phyloP scores from a whole-genome alignment of 2,888 invertebrate genomes.

The Dynastes maya region DNA sequence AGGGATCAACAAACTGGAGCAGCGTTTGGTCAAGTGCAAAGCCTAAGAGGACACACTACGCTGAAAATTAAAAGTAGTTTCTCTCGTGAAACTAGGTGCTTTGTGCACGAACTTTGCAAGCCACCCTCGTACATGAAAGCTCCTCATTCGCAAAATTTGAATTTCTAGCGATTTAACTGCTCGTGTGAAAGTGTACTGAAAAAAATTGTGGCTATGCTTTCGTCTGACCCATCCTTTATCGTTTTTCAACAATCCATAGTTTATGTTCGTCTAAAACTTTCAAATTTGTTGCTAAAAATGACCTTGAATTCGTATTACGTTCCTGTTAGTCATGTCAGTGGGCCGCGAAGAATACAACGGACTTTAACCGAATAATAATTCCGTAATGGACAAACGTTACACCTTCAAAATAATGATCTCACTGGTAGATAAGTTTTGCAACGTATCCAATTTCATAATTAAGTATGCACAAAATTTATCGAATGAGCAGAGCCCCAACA shows the following conservation, averaged over 20 bases:
- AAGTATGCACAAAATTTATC: neutral
- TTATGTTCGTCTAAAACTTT: neutral
- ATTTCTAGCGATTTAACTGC: no score
- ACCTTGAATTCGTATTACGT: neutral
- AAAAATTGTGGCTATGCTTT: no score
- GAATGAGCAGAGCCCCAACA: conserved; percentile 3
- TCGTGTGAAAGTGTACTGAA: no score
- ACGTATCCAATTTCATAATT: conserved; percentile 6
- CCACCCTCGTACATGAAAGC: no score
- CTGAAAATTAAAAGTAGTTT: no score
- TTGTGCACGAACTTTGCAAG: no score
- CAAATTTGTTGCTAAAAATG: neutral
- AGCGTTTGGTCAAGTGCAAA: no score
- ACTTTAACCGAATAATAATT: neutral
- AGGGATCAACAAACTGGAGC: no score
- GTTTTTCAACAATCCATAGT: neutral
- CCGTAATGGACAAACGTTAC: conserved; percentile 1
- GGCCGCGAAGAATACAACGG: conserved; percentile 5
- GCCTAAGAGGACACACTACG: no score
- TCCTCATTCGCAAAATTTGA: no score
- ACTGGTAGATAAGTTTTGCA: conserved; percentile 7
- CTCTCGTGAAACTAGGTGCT: no score
- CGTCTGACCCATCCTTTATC: no score
- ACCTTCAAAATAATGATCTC: neutral
- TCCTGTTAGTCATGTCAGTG: neutral